Base-by-base conservation (phyloP, 2,113 vertebrate genomes). In the Petaurus breviceps region DNA sequence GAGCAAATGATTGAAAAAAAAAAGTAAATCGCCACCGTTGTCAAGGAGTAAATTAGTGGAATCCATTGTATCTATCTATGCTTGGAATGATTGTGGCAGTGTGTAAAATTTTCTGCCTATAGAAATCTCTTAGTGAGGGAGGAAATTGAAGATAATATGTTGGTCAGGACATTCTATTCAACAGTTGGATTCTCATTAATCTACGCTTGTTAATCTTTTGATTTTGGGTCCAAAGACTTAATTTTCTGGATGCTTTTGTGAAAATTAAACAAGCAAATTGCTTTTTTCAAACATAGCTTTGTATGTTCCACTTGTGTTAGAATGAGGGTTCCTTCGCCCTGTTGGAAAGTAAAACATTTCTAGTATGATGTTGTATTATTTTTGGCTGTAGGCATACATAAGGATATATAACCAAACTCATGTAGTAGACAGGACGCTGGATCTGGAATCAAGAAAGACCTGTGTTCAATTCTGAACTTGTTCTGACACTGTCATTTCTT, bases 121-220 rank as follows among this genome's bases (percentile, higher is more conserved):
- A 28, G 47, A 23, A 47, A 53, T 91, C 49, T 77, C 43, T 97
- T 95, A 91, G 9, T 90, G 24, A 91, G 91, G 57, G 91, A 97
- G 94, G 96, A 96, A 94, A 92, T 95, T 89, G 93, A 93, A 95
- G 0, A 50, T 95, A 91, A 94, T 96, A 96, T 91, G 97, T 94
- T 96, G 50, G 94, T 53, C 16, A 84, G 57, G 97, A 90, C 97
- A 77, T 98, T 97, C 97, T 95, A 97, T 68, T 89, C 94, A 61
- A 92, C 90, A 55, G 0, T 61, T 96, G 91, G 92, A 50, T 92
- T 89, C 50, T 96, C 8, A 26, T 90, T 95, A 96, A 96, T 96
- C 97, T 97, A 95, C 96, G 97, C 98, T 97, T 97, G 97, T 43
- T 91, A 96, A 98, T 95, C 97, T 93, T 89, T 91, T 95, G 94